Conservation (phyloP, 2,797 vertebrate species). For the Scyliorhinus canicula region DNA sequence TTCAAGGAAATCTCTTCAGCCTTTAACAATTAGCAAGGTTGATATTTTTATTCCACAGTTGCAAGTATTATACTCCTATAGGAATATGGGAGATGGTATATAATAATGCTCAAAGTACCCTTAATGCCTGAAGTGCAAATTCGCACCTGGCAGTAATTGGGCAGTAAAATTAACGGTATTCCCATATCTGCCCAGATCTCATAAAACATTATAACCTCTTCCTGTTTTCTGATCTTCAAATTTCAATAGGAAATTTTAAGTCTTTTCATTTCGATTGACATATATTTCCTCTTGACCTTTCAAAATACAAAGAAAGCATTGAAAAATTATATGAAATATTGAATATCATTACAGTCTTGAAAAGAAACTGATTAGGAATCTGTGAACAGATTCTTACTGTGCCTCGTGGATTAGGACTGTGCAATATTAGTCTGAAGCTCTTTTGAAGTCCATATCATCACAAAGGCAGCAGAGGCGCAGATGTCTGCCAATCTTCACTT, state of each 20-base stretch:
- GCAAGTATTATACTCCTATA: not conserved
- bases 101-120: not conserved
- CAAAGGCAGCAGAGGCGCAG: not conserved
- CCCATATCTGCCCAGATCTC: not conserved
- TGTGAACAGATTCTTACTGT: not conserved
- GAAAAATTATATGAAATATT: not conserved
- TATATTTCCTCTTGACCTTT: not conserved
- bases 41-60: not conserved
- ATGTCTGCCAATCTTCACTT: not conserved
- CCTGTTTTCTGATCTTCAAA: constrained; percentile 20
- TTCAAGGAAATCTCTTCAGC: not conserved
- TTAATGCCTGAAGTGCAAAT: not conserved
- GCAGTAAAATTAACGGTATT: not conserved
- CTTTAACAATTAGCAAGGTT: not conserved
- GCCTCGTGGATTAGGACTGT: not conserved
- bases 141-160: not conserved
- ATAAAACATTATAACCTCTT: constrained; percentile 12
- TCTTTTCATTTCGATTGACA: constrained; percentile 8
- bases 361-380: constrained; percentile 2
- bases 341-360: not conserved
- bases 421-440: not conserved
- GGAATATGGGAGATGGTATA: not conserved
- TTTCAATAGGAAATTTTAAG: constrained; percentile 8
- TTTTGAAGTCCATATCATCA: not conserved
- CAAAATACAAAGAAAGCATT: not conserved